phyloP scores from a whole-genome alignment of 2,888 invertebrate genomes.

The Ophion costatus region DNA sequence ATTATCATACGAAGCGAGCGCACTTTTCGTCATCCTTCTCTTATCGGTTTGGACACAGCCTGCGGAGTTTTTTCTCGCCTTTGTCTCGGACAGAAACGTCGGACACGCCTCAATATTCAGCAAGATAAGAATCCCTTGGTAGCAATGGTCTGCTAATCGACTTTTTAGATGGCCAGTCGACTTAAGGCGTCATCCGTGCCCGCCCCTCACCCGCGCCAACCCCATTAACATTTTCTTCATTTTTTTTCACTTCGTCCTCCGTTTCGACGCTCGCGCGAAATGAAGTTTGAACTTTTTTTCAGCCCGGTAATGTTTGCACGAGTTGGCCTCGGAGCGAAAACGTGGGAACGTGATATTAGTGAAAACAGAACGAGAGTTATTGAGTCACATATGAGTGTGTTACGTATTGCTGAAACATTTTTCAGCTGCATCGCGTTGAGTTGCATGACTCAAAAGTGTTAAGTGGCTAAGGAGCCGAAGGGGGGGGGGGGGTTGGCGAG shows the following conservation, averaged over 20 bases:
- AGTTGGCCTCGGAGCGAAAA: conserved; percentile 34
- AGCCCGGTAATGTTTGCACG: conserved; percentile 7
- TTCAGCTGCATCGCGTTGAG: conserved; percentile 22
- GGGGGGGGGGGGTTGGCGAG: background rate
- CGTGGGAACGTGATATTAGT: conserved; percentile 62
- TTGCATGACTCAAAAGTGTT: conserved; percentile 31
- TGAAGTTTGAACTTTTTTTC: conserved; percentile 14
- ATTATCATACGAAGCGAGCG: background rate
- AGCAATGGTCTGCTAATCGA: conserved; percentile 33
- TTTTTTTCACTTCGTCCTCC: background rate
- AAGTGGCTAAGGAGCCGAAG: background rate
- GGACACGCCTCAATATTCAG: conserved; percentile 15
- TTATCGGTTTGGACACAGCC: background rate
- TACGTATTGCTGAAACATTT: conserved; percentile 14
- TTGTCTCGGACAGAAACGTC: conserved; percentile 15
- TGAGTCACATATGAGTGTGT: conserved; percentile 18
- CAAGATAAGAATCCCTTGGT: conserved; percentile 23
- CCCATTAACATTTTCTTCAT: background rate
- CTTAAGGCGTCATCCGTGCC: conserved; percentile 20
- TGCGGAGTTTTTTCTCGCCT: conserved; percentile 19
- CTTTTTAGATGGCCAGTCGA: conserved; percentile 48
- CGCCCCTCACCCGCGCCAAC: background rate
- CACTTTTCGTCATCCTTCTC: background rate
- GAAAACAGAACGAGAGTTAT: conserved; percentile 47
- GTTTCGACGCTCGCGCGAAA: background rate